Conservation (phyloP, 2,797 vertebrate genomes). For the Enteromius afrohamiltoni region DNA sequence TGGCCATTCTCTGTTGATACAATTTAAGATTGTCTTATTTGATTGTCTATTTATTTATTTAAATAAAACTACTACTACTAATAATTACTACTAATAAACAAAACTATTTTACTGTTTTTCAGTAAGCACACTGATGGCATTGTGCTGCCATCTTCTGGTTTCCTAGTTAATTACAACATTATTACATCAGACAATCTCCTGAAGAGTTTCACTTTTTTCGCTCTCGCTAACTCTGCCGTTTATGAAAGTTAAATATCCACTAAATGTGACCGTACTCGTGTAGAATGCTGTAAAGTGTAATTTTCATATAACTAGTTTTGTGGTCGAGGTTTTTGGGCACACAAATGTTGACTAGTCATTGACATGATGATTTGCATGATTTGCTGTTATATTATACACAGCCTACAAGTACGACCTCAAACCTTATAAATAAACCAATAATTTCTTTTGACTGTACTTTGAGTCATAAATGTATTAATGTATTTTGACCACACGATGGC, state of each 20-base stretch:
- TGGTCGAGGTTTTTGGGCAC: background rate
- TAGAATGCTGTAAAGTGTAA: background rate
- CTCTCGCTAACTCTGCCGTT: background rate
- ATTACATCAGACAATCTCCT: background rate
- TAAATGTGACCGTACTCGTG: background rate
- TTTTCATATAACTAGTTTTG: background rate
- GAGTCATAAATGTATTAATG: conserved; percentile 30
- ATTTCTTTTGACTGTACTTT: background rate
- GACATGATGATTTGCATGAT: background rate
- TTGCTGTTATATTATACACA: background rate
- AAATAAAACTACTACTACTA: background rate
- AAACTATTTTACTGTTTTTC: background rate
- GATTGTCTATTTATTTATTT: background rate
- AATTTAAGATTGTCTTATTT: background rate
- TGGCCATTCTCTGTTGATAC: background rate
- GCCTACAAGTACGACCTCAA: background rate
- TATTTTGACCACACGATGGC: conserved; percentile 66
- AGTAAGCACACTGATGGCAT: background rate
- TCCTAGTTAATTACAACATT: background rate
- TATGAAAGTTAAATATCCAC: background rate
- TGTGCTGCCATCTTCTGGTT: conserved; percentile 33
- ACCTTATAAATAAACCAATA: background rate
- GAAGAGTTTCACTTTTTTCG: background rate
- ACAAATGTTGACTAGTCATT: background rate
- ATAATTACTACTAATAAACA: background rate